Percentiles rank a stretch among this genome's conserved stretches.
phyloP scores from a whole-genome alignment of 2,888 invertebrate species.

The Lithophane leautieri region DNA sequence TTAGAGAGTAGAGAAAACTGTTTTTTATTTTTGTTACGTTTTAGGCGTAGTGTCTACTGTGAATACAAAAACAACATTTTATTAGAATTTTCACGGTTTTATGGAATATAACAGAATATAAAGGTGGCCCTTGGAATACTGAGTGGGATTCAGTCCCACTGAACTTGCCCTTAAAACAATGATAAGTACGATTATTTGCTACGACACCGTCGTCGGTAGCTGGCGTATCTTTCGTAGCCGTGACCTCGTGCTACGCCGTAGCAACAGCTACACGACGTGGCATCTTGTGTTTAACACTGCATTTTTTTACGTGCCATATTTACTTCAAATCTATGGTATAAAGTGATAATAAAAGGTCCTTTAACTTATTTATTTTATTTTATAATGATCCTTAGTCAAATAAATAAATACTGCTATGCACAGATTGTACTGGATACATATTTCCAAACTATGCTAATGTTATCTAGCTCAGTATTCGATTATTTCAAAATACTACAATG shows the following conservation, averaged over 20 bases:
- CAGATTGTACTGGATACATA: background rate
- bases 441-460: background rate
- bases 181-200: background rate
- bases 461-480: background rate
- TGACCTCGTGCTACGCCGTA: constrained; percentile 32
- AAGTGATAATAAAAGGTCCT: background rate
- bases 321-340: background rate
- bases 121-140: constrained; percentile 31
- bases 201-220: constrained; percentile 4
- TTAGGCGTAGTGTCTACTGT: constrained; percentile 25
- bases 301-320: background rate
- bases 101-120: constrained; percentile 20
- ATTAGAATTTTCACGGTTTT: constrained; percentile 35
- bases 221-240: background rate
- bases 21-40: constrained; percentile 43
- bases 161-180: background rate
- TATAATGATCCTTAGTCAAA: background rate
- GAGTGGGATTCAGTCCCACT: background rate
- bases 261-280: background rate
- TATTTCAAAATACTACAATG: background rate
- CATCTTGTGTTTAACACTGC: background rate
- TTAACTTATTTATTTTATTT: background rate
- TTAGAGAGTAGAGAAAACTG: constrained; percentile 27
- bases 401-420: background rate
- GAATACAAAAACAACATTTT: constrained; percentile 48